These are phyloP conservation scores for Fragum whitleyi DNA, from an alignment of 2,888 invertebrate species.

Conservation along the genomic window DNA sequence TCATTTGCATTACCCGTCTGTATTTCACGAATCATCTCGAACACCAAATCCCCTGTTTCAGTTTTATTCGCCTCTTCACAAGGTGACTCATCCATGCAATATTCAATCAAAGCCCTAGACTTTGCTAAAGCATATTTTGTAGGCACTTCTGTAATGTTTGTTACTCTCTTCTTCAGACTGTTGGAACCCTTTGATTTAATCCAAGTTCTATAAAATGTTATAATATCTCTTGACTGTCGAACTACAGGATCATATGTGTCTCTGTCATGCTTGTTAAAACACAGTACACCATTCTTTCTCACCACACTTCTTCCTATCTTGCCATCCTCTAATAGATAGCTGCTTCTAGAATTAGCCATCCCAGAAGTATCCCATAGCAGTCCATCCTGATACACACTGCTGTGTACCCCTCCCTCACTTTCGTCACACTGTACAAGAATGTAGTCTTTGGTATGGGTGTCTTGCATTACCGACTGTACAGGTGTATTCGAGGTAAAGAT, in stretches of 20 bases:
- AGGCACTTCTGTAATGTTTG: slow-evolving; percentile 3
- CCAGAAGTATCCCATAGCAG: neutral
- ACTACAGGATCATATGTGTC: neutral
- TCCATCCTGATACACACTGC: neutral
- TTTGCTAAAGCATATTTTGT: neutral
- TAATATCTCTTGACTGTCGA: neutral
- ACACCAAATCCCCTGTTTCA: neutral
- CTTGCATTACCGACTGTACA: neutral
- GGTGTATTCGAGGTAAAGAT: neutral
- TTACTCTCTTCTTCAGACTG: neutral
- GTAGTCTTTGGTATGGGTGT: neutral
- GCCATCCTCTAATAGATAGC: neutral
- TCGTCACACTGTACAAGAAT: neutral
- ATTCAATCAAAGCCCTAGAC: neutral
- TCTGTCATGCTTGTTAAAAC: neutral
- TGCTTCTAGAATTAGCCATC: neutral
- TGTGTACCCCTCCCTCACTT: neutral
- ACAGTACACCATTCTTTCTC: slow-evolving; percentile 1
- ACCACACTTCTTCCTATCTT: neutral
- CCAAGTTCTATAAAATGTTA: slow-evolving; percentile 6
- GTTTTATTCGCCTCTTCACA: neutral
- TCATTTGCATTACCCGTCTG: neutral
- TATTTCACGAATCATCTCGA: neutral
- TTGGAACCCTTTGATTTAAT: neutral
- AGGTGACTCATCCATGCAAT: neutral